Conservation (phyloP, 2,888 invertebrate genomes). For the Sarcophaga caerulescens region DNA sequence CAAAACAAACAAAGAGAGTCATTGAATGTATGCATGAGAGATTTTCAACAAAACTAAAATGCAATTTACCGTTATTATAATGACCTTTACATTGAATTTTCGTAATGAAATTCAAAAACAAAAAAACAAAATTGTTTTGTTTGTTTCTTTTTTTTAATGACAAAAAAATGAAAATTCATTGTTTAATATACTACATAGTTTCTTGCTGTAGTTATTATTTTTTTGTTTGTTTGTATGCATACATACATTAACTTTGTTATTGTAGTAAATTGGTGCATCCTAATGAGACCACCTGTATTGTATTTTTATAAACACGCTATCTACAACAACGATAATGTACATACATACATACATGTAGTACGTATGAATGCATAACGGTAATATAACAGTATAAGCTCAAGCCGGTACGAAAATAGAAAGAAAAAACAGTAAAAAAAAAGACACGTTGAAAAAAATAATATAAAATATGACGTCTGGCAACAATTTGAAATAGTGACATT, state of each 20-base stretch:
- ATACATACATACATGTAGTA: no score
- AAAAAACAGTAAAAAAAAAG: no score
- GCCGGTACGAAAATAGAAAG: constrained; percentile 35
- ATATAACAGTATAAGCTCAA: constrained; percentile 32
- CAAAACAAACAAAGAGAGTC: not conserved
- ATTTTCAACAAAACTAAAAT: constrained; percentile 16
- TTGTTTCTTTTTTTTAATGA: not conserved
- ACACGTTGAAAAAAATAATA: constrained; percentile 13
- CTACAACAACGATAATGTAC: not conserved
- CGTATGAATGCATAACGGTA: constrained; percentile 16
- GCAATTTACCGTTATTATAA: not conserved
- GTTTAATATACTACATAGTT: not conserved
- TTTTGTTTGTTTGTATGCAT: constrained; percentile 1
- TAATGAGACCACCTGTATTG: constrained; percentile 46
- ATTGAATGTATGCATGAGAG: constrained; percentile 3
- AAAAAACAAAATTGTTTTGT: not conserved
- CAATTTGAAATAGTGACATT: constrained; percentile 15
- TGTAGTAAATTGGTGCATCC: constrained; percentile 16
- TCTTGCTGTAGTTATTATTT: no score
- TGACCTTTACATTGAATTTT: constrained; percentile 63
- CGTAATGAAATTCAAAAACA: not conserved
- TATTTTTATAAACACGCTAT: constrained; percentile 15
- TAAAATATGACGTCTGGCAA: constrained; percentile 34
- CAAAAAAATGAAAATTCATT: no score
- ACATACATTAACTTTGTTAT: constrained; percentile 7